These are phyloP conservation scores for Epirrita christyi DNA, from an alignment of 2,888 invertebrate species.

Conservation along the genomic window DNA sequence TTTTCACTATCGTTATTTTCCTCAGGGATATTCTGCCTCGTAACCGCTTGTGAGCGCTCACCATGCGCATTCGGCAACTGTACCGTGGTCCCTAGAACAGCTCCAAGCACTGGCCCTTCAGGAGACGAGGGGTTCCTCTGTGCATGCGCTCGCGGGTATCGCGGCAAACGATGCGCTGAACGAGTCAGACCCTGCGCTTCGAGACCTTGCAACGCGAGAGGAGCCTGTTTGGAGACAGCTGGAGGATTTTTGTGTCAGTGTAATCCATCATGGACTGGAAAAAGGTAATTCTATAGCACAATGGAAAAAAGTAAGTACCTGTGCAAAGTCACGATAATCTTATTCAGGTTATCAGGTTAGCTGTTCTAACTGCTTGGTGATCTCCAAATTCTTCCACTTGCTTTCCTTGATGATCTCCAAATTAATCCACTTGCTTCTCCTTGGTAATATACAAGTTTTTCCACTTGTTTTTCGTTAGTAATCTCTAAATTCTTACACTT, in stretches of 20 bases:
- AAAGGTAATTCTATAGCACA: constrained; percentile 52
- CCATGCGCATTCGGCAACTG: constrained; percentile 89
- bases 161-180: constrained; percentile 88
- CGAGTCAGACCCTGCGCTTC: constrained; percentile 88
- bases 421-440: no score
- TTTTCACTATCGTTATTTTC: not conserved
- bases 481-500: no score
- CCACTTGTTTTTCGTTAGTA: no score
- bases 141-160: constrained; percentile 88
- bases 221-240: constrained; percentile 88
- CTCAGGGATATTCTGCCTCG: constrained; percentile 89
- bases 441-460: no score
- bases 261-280: constrained; percentile 90
- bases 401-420: no score
- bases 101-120: constrained; percentile 27
- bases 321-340: no score
- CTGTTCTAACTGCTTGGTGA: no score
- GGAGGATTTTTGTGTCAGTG: constrained; percentile 89
- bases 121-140: constrained; percentile 81
- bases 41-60: constrained; percentile 90
- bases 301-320: no score
- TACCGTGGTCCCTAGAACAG: constrained; percentile 63
- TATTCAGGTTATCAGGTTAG: no score
- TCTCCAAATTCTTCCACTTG: no score
- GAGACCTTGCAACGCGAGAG: constrained; percentile 90